Evolutionary conservation across 2,797 vertebrate genomes (phyloP), one percentile per base, ranked within the genome.

Genomic region (Enteromius treurensis): DNA sequence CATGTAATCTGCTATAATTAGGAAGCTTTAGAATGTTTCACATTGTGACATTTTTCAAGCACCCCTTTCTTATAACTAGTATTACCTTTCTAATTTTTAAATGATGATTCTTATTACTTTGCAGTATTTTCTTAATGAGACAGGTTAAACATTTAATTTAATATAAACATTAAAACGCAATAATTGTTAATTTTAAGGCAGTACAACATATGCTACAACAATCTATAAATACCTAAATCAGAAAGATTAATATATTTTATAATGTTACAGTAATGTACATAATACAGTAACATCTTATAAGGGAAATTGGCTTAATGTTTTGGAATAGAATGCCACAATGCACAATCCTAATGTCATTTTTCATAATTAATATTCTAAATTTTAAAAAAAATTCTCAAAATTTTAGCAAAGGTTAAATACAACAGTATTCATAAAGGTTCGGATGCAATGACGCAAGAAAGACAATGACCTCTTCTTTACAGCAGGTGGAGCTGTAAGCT

Each of bases 401-500:
- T 51, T 74, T 32, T 55, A 55, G 19, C 5, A 58, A 58, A 23
- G 4, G 51, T 55, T n/a, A 34, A 55, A 9, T 23, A 7, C 4
- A 58, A 76, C 32, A 0, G 3, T 37, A 40, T 76, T 58, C 6
- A 26, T 40, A 5, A 76, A 60, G 40, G 5, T 2, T 55, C n/a
- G 26, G 21, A 49, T 15, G 45, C 45, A 79, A 47, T 68, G 17
- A 45, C 15, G n/a, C 2, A 45, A 69, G 53, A 26, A 19, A 40
- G 19, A 32, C 78, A 29, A 73, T 13, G 45, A 60, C 60, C 14
- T 8, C 37, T 51, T 73, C 13, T 51, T 51, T 80, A 77, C 89
- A 88, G 85, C 81, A 90, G 88, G 80, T 85, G 89, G 87, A 29
- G 77, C 74, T 81, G 26, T 74, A 62, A 60, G 23, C 15, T 15